phyloP scores from a whole-genome alignment of 1,140 invertebrate species.

The Coelopa frigida region DNA sequence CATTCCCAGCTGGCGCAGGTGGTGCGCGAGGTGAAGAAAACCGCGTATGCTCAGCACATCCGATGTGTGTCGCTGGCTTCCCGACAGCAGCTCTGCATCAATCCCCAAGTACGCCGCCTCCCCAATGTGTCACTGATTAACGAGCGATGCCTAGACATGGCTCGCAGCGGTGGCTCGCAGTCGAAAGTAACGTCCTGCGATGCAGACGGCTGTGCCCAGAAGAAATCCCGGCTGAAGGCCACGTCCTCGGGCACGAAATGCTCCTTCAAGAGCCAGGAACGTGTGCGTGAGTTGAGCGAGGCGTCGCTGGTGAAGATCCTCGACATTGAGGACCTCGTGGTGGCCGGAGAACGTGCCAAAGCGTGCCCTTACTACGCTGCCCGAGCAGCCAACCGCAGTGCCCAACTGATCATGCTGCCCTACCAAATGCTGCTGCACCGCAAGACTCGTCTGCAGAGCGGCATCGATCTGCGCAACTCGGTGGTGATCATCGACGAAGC shows the following conservation, averaged over 20 bases:
- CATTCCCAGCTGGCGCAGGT: conserved; percentile 96
- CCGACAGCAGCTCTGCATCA: conserved; percentile 86
- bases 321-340: conserved; percentile 85
- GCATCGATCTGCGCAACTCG: conserved; percentile 76
- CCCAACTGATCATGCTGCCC: conserved; percentile 71
- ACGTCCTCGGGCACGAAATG: conserved; percentile 37
- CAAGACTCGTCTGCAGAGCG: conserved; percentile 72
- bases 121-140: conserved; percentile 80
- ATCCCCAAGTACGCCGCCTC: conserved; percentile 69
- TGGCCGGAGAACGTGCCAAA: conserved; percentile 58
- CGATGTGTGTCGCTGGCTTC: conserved; percentile 85
- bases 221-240: conserved; percentile 44
- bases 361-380: conserved; percentile 90
- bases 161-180: conserved; percentile 42
- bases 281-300: conserved; percentile 59
- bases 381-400: conserved; percentile 66
- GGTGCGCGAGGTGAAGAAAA: conserved; percentile 82
- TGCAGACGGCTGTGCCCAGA: conserved; percentile 41
- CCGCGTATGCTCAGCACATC: conserved; percentile 62
- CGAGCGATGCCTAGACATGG: conserved; percentile 85
- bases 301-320: conserved; percentile 62
- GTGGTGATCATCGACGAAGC: conserved; percentile 95
- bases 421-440: conserved; percentile 86
- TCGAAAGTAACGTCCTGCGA: conserved; percentile 50
- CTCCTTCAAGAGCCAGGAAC: conserved; percentile 64